Evolutionary conservation across 2,888 invertebrate species (phyloP), one percentile per base, ranked within the genome.

Genomic region (Lasioglossum leucozonium): DNA sequence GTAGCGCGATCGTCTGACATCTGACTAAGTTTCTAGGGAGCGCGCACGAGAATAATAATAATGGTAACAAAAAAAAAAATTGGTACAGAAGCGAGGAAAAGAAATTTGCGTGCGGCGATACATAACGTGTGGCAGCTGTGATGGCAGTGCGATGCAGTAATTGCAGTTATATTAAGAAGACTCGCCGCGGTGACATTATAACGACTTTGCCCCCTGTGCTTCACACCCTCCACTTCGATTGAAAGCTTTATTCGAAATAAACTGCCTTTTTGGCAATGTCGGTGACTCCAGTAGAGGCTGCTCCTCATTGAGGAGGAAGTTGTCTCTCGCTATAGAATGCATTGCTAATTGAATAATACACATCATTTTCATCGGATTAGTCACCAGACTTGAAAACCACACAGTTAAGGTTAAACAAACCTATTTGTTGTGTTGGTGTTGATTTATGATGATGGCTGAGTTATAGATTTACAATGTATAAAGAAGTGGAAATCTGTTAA

Each of bases 41-140:
- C 90, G 90, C 89, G 91, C 88, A 91, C 88, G 90, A 91, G 92
- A 90, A 58, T 87, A 90, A 90, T 90, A 88, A 88, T 88, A 92
- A 55, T 87, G 92, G 80, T 90, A 89, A 91, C 88, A 87, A 87
- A 86, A 85, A 87, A 89, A 91, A 91, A 89, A 91, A 91, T 91
- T 91, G 51, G 65, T 69, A 79, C 79, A 78, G 90, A 90, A 92
- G 90, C 90, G 88, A 91, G 92, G 92, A 90, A 92, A 91, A 89
- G 86, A 91, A 91, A 94, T 40, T 81, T 30, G 85, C 95, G 95
- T 95, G 95, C 95, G 95, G 82, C 87, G 88, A 86, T 89, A 88
- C 94, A 94, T 92, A 93, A 90, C 87, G 79, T 88, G 87, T 91
- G 86, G 87, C 87, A 90, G 74, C 82, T 88, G 79, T 80, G 75